Evolutionary conservation across 2,888 invertebrate species (phyloP).

Genomic region (Phortica okadai): DNA sequence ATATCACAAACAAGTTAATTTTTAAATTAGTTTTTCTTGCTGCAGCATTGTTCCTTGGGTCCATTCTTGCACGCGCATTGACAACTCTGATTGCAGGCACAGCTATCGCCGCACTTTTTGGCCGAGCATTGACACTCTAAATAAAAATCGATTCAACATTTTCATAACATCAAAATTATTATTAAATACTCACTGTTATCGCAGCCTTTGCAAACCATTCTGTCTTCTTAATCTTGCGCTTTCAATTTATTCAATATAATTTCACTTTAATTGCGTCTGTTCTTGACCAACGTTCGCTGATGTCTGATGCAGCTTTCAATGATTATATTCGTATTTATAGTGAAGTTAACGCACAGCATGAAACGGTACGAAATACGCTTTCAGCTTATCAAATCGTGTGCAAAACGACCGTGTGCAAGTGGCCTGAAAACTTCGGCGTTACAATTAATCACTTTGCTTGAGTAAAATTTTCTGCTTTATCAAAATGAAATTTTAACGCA

Average conservation of each 20-base stretch:
- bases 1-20: neutral
- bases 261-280: slow-evolving; percentile 27
- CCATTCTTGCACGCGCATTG: neutral
- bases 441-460: neutral
- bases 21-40: neutral
- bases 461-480: slow-evolving; percentile 40
- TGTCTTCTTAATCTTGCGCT: slow-evolving; percentile 20
- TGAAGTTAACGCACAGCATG: slow-evolving; percentile 21
- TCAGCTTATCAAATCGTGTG: slow-evolving; percentile 55
- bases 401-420: slow-evolving; percentile 47
- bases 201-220: slow-evolving; percentile 63
- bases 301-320: slow-evolving; percentile 29
- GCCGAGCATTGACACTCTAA: neutral
- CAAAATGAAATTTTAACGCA: slow-evolving; percentile 34
- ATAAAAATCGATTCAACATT: neutral
- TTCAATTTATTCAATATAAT: slow-evolving; percentile 25
- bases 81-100: slow-evolving; percentile 1
- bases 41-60: neutral
- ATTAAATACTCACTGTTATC: slow-evolving; percentile 3
- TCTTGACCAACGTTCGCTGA: slow-evolving; percentile 35
- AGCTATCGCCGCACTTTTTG: neutral
- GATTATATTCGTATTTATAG: slow-evolving; percentile 37
- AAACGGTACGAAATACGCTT: slow-evolving; percentile 25
- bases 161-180: neutral
- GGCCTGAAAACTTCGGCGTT: slow-evolving; percentile 29